Conservation (phyloP, 2,797 vertebrate species). For the Cossypha niveicapilla region DNA sequence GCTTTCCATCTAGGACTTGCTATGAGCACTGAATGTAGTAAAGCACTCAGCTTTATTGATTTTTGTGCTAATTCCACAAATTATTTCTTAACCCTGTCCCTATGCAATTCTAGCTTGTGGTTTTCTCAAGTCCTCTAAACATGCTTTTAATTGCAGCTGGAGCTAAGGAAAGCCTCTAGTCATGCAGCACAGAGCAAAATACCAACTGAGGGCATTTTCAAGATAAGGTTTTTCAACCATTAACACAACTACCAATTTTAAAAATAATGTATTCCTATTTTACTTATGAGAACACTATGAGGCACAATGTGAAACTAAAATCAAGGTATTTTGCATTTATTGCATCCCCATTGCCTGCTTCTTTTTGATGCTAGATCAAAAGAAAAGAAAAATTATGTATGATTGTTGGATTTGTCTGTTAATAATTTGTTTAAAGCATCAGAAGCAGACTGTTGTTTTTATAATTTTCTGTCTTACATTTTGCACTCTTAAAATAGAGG, state of each 20-base stretch:
- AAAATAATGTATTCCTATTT: not conserved
- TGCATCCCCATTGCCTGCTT: not conserved
- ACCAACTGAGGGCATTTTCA: not conserved
- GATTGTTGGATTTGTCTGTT: not conserved
- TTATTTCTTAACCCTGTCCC: not conserved
- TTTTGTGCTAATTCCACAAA: not conserved
- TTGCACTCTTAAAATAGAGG: not conserved
- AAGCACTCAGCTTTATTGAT: not conserved
- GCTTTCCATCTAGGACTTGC: not conserved
- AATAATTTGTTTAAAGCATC: not conserved
- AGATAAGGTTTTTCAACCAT: not conserved
- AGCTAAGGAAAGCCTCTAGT: not conserved
- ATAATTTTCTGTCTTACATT: not conserved
- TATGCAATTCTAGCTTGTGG: not conserved
- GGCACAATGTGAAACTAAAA: not conserved
- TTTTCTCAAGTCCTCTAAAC: not conserved
- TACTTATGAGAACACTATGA: not conserved
- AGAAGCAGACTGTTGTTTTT: not conserved
- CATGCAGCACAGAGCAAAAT: not conserved
- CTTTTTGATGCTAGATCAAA: not conserved
- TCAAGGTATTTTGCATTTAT: not conserved
- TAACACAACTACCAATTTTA: not conserved
- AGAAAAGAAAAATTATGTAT: not conserved
- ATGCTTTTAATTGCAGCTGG: not conserved
- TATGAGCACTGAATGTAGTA: not conserved